Percentiles rank a stretch among this genome's conserved stretches.
phyloP scores from a whole-genome alignment of 2,113 vertebrate species.

The Triplophysa dalaica region DNA sequence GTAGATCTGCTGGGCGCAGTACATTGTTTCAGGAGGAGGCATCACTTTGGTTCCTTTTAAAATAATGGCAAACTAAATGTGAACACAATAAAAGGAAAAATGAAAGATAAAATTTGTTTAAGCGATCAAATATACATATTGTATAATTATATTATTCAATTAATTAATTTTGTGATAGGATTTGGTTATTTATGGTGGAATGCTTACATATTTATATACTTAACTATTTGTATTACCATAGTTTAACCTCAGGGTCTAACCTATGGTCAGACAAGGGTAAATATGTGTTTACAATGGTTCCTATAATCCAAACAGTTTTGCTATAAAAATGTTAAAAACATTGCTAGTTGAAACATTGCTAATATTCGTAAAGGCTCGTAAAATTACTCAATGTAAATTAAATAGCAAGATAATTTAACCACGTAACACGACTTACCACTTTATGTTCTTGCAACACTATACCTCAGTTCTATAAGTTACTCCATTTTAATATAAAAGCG shows the following conservation, averaged over 20 bases:
- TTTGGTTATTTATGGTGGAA: no score
- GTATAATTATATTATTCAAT: neutral
- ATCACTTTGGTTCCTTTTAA: conserved; percentile 63
- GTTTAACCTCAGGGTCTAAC: no score
- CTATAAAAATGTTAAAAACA: neutral
- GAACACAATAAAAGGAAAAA: neutral
- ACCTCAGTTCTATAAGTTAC: neutral
- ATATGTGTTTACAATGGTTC: no score
- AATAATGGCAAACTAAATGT: neutral
- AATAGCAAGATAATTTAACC: neutral
- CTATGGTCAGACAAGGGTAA: no score
- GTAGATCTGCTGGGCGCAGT: conserved; percentile 90
- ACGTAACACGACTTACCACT: neutral
- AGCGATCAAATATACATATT: neutral
- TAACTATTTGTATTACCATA: no score
- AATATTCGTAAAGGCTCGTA: neutral
- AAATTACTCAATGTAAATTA: neutral
- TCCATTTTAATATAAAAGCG: neutral
- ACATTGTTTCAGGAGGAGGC: conserved; percentile 85
- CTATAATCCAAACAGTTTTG: neutral
- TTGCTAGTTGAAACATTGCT: no score
- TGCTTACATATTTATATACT: no score
- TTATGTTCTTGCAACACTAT: neutral
- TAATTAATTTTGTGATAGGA: no score
- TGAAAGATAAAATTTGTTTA: neutral